Evolutionary conservation across 2,888 invertebrate species (phyloP).

Genomic region (Hypomecis atomaria): DNA sequence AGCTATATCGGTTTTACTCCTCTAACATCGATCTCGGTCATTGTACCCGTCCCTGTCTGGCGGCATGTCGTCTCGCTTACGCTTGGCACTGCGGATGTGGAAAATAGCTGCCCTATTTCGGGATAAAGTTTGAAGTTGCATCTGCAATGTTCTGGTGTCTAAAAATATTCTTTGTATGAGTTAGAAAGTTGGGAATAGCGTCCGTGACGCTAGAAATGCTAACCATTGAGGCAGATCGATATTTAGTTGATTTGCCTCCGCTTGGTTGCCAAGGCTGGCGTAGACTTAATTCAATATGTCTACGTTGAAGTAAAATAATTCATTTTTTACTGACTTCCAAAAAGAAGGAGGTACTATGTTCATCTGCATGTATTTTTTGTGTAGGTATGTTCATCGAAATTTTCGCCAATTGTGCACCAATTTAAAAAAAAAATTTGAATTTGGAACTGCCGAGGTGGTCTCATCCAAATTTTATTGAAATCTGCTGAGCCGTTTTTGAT

Average conservation of each 20-base stretch:
- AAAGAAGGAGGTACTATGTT: no score
- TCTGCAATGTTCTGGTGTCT: conserved; percentile 44
- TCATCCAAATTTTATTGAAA: no score
- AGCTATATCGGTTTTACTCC: conserved; percentile 38
- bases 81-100: conserved; percentile 68
- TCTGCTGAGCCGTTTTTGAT: no score
- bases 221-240: conserved; percentile 31
- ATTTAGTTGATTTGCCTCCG: conserved; percentile 19
- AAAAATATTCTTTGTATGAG: conserved; percentile 45
- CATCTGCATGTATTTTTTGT: no score
- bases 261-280: conserved; percentile 5
- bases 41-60: conserved; percentile 59
- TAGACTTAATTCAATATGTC: neutral
- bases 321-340: no score
- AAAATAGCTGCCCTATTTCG: conserved; percentile 66
- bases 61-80: conserved; percentile 61
- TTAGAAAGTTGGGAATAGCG: conserved; percentile 21
- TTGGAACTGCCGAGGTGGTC: no score
- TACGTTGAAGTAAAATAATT: no score
- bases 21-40: conserved; percentile 77
- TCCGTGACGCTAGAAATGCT: conserved; percentile 22
- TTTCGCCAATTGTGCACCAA: no score
- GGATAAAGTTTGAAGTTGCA: conserved; percentile 50
- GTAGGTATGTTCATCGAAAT: no score
- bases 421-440: no score